phyloP scores from a whole-genome alignment of 2,888 invertebrate genomes.

The Morpho deidamia region DNA sequence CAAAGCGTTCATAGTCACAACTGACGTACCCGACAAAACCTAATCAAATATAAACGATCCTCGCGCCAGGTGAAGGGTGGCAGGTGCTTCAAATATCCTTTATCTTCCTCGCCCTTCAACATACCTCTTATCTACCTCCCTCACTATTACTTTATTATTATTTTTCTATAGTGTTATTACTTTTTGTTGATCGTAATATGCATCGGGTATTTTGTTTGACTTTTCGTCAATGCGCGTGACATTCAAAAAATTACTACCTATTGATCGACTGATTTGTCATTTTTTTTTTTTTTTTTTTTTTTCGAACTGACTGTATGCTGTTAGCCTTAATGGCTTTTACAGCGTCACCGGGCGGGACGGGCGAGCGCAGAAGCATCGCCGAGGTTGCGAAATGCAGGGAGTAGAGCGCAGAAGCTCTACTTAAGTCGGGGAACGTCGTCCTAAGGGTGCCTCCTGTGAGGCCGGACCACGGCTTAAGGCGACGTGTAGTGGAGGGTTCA shows the following conservation, averaged over 20 bases:
- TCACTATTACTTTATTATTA: conserved; percentile 39
- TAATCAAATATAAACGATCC: conserved; percentile 69
- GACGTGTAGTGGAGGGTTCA: too few relatives aligned
- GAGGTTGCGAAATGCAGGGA: too few relatives aligned
- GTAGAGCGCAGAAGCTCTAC: too few relatives aligned
- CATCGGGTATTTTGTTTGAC: conserved; percentile 50
- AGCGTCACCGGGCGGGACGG: too few relatives aligned
- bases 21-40: conserved; percentile 55
- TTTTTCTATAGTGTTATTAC: conserved; percentile 52
- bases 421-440: too few relatives aligned
- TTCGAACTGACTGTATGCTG: too few relatives aligned
- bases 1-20: conserved; percentile 46
- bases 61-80: conserved; percentile 61
- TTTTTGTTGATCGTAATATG: conserved; percentile 52
- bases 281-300: too few relatives aligned
- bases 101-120: conserved; percentile 48
- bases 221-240: conserved; percentile 49
- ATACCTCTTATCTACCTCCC: conserved; percentile 33
- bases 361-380: too few relatives aligned
- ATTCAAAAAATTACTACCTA: conserved; percentile 48
- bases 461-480: too few relatives aligned
- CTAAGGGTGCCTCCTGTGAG: too few relatives aligned
- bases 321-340: too few relatives aligned
- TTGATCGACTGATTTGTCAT: background rate
- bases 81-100: conserved; percentile 62